phyloP scores from a whole-genome alignment of 1,140 invertebrate species.

The Pogonus chalceus region DNA sequence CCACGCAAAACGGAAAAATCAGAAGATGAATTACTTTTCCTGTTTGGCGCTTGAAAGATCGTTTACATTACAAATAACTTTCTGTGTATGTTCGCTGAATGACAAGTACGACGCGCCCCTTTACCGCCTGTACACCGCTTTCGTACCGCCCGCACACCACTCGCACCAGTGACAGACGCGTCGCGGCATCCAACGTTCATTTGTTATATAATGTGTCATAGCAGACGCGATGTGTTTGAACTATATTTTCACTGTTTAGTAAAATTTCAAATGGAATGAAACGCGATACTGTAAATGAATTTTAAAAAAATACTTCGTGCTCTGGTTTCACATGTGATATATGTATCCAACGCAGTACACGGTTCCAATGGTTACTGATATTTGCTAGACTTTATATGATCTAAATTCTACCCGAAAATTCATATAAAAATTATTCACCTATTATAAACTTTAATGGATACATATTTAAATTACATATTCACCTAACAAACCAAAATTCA shows the following conservation, averaged over 20 bases:
- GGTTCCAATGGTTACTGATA: no score
- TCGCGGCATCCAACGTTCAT: neutral
- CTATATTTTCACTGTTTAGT: neutral
- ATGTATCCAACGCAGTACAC: no score
- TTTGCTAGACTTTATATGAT: no score
- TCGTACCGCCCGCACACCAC: no score
- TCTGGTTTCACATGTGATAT: neutral
- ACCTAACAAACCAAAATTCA: no score
- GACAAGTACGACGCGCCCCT: neutral
- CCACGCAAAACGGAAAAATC: neutral
- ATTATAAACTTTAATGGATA: no score
- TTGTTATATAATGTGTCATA: neutral
- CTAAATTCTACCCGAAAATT: no score
- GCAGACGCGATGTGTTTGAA: neutral
- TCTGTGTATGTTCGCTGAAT: neutral
- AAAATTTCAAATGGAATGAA: neutral
- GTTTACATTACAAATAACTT: conserved; percentile 4
- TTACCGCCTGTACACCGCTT: neutral
- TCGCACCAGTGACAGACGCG: neutral
- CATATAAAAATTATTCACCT: no score
- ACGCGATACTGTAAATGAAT: neutral
- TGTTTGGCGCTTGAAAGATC: conserved; percentile 3
- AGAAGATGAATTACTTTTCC: conserved; percentile 2
- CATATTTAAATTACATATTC: no score
- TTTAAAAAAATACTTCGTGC: neutral